Base-by-base conservation (phyloP, 2,888 invertebrate genomes). In the Drosophila neotestacea region DNA sequence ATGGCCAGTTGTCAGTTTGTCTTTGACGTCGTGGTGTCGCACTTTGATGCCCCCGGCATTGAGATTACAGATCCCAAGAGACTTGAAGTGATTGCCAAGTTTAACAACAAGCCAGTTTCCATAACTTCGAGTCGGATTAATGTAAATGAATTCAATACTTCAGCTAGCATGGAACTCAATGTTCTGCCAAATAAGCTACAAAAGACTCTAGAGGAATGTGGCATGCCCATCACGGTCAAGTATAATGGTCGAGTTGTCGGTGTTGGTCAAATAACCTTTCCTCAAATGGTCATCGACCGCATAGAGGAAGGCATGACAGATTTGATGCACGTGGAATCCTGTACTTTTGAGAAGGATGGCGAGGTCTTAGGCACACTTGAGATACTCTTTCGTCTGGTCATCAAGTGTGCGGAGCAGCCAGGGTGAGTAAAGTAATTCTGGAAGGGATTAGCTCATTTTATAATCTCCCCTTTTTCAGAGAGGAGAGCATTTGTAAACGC, bases 121-220 rank as follows among this genome's bases (percentile, higher is more conserved):
- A 78, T 92, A 27, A 86, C 90, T 22, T 63, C 76, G 2, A 90
- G 88, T 61, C 85, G 87, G 6, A 90, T 91, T 0, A 90, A 91
- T 72, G 80, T 88, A 0, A 72, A 63, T 2, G 92, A 91, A 1
- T 92, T 92, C 28, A 88, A 85, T n/a, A 27, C 80, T 0, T 79
- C 79, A 2, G 52, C 81, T 4, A 81, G 81, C 13, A 56, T 71
- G 16, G 81, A 89, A 16, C 79, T 92, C 47, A 44, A 36, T 0
- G 63, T 70, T 1, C 16, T 58, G 1, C 81, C 90, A 0, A 77
- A 78, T 0, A 77, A 73, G 0, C 56, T 92, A 10, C 75, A 72
- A 0, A 38, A 62, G 4, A 77, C 64, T 5, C 60, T 92, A 6
- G 64, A 70, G 1, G 70, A 71, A 0, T 79, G 77, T 27, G 91